Conservation (phyloP, 2,113 vertebrate genomes). For the Columba janthina region DNA sequence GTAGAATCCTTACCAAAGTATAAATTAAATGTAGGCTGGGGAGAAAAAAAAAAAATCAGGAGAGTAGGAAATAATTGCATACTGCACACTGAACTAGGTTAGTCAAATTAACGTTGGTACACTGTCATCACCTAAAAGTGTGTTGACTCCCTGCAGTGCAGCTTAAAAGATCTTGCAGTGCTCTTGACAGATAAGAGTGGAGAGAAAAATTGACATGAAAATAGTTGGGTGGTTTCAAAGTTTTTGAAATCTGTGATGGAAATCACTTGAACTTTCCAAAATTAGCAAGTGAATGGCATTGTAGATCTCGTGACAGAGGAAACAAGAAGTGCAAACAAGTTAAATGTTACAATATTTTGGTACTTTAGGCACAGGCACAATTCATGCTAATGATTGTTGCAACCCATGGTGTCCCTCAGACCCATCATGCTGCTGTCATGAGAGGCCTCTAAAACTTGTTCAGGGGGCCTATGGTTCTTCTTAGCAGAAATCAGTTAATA, state of each 20-base stretch:
- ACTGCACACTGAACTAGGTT: conserved; percentile 38
- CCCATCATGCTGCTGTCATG: not conserved
- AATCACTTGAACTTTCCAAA: conserved; percentile 1
- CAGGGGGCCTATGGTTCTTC: not conserved
- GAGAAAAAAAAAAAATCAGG: not conserved
- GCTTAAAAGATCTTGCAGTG: not conserved
- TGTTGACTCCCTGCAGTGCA: not conserved
- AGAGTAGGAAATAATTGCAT: conserved; percentile 12
- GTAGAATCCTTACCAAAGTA: conserved; percentile 58
- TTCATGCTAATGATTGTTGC: not conserved
- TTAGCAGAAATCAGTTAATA: not conserved
- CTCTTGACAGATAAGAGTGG: not conserved
- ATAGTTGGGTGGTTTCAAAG: not conserved
- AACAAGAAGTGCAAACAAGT: not conserved
- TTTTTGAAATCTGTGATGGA: not conserved
- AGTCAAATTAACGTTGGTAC: conserved; percentile 57
- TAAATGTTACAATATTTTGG: not conserved
- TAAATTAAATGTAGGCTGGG: conserved; percentile 42
- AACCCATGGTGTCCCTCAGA: not conserved
- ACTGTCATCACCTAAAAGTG: conserved; percentile 11
- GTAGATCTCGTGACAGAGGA: not conserved
- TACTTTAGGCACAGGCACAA: not conserved
- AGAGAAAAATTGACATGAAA: not conserved
- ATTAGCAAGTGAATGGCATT: not conserved
- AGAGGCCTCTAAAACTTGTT: not conserved